Percentiles rank a stretch among this genome's conserved stretches.
These are phyloP conservation scores for Carassius auratus DNA, from an alignment of 2,113 vertebrate species.

Conservation along the genomic window DNA sequence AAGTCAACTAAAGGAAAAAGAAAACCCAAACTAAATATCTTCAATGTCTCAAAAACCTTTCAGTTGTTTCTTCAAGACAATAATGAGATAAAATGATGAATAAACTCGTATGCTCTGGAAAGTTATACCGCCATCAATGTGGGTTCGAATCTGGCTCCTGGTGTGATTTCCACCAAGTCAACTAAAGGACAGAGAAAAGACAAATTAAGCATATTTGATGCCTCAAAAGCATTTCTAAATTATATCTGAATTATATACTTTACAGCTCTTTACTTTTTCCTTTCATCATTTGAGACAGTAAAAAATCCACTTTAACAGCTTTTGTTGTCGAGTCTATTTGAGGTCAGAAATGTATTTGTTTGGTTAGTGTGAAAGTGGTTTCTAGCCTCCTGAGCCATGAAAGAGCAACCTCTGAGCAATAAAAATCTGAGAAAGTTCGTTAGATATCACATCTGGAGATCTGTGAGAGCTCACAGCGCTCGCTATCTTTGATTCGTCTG, in stretches of 20 bases:
- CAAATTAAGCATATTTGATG: neutral
- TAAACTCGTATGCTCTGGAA: neutral
- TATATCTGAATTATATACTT: neutral
- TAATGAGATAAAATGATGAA: neutral
- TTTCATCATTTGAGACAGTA: neutral
- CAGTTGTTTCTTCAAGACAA: neutral
- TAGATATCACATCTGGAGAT: constrained; percentile 15
- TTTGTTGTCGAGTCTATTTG: neutral
- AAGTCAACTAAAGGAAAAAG: too few relatives aligned
- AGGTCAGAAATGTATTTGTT: neutral
- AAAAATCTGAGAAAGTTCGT: neutral
- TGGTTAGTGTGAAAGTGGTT: neutral
- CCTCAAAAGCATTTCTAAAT: neutral
- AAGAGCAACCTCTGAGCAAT: neutral
- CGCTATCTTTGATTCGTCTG: constrained; percentile 28
- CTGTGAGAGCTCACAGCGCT: neutral
- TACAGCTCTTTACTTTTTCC: neutral
- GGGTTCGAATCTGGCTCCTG: neutral
- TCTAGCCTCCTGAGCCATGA: neutral
- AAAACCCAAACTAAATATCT: neutral
- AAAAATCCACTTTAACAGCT: neutral
- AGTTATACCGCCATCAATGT: too few relatives aligned
- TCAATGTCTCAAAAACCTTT: neutral
- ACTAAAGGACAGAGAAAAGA: neutral
- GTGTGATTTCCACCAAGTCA: neutral